Percentiles rank a stretch among this genome's conserved stretches.
phyloP scores from a whole-genome alignment of 2,797 vertebrate species.

The Spinus pinus region DNA sequence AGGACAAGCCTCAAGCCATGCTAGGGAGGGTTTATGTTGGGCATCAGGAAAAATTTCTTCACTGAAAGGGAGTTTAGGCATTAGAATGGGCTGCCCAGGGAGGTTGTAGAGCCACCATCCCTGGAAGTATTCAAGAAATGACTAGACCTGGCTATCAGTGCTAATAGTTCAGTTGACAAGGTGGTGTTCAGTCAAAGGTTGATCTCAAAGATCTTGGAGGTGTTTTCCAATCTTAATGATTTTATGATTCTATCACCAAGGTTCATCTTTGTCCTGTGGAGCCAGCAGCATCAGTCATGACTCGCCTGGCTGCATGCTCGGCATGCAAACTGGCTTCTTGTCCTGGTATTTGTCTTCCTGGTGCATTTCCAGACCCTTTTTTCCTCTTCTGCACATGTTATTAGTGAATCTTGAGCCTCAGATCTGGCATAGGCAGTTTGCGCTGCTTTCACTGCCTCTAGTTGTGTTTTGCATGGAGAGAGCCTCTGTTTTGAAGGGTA shows the following conservation, averaged over 20 bases:
- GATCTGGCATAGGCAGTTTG: neutral
- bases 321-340: neutral
- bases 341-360: neutral
- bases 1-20: neutral
- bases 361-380: neutral
- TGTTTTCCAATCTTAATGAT: neutral
- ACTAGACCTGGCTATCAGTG: neutral
- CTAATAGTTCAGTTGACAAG: neutral
- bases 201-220: neutral
- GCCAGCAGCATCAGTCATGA: neutral
- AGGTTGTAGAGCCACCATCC: neutral
- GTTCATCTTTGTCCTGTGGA: neutral
- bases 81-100: neutral
- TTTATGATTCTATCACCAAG: neutral
- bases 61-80: neutral
- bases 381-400: neutral
- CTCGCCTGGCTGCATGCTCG: accelerated
- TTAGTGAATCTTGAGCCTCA: neutral
- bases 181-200: neutral
- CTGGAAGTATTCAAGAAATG: neutral
- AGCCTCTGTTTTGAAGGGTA: neutral
- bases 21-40: neutral
- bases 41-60: neutral
- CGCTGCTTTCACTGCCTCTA: neutral
- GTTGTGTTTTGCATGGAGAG: accelerated